These are phyloP conservation scores for Timema cristinae DNA, from an alignment of 2,888 invertebrate genomes.

Conservation along the genomic window DNA sequence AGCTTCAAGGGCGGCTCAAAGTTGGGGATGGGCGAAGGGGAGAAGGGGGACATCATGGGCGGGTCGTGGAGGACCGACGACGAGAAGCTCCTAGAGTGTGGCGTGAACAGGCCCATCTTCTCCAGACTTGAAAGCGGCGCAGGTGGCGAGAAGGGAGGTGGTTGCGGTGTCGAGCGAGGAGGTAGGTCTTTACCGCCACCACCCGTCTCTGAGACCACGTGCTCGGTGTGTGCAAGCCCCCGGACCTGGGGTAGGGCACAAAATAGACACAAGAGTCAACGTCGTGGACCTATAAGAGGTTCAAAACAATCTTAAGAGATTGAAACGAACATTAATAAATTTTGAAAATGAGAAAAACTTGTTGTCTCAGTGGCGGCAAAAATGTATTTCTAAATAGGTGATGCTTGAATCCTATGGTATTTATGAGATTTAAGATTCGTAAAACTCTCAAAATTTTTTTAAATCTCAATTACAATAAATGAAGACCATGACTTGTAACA, in stretches of 20 bases:
- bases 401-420: too few species aligned
- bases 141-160: conserved; percentile 35
- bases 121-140: conserved; percentile 28
- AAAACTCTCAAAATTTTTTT: too few species aligned
- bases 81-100: conserved; percentile 19
- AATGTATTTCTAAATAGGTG: too few species aligned
- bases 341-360: too few species aligned
- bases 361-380: too few species aligned
- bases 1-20: conserved; percentile 39
- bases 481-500: too few species aligned
- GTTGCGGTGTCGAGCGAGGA: conserved; percentile 33
- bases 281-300: too few species aligned
- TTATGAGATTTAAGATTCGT: too few species aligned
- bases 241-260: conserved; percentile 50
- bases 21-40: conserved; percentile 29
- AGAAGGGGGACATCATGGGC: conserved; percentile 38
- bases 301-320: too few species aligned
- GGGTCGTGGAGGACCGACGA: conserved; percentile 39
- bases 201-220: conserved; percentile 29
- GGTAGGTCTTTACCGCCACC: conserved; percentile 31
- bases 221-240: conserved; percentile 61
- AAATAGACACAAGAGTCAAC: too few species aligned
- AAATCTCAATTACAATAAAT: too few species aligned
- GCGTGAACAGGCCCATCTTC: conserved; percentile 27
- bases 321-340: too few species aligned